Evolutionary conservation across 2,113 vertebrate species (phyloP), one percentile per base, ranked within the genome.

Genomic region (Typhlomys cinereus): DNA sequence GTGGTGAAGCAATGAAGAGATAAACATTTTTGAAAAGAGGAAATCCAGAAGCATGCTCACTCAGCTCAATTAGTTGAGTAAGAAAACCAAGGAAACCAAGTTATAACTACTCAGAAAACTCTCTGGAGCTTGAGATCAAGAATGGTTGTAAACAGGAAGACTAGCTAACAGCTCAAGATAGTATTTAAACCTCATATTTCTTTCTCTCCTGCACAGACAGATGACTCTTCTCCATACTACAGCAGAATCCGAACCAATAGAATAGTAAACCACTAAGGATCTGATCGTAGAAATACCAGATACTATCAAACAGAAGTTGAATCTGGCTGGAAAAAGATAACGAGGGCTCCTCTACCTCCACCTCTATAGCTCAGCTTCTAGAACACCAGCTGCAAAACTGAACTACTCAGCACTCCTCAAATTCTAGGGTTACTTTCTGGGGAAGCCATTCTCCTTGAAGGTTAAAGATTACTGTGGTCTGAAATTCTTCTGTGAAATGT

Each of bases 41-140:
- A 70, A 93, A 75, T 2, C 61, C 80, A 91, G 85, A 79, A 59
- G n/a, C n/a, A n/a, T n/a, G n/a, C n/a, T n/a, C n/a, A n/a, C n/a
- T n/a, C n/a, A n/a, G n/a, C 4, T 10, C 9, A 57, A 57, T 21
- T 64, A n/a, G n/a, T 18, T 54, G 36, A 59, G 29, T 82, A 75
- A 92, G 31, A 90, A 69, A 85, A 85, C 34, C 21, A 44, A 94
- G 21, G 89, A 25, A 34, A 36, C 23, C 59, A n/a, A n/a, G n/a
- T n/a, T n/a, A n/a, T n/a, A n/a, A n/a, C n/a, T n/a, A n/a, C n/a
- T 34, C 23, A 88, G 67, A n/a, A 71, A 89, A 61, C 13, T 20
- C 17, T 75, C 48, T 36, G 54, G 18, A 73, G 54, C 0, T 66
- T 18, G 81, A 90, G 15, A 12, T 17, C 66, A 44, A 79, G 50